phyloP scores from a whole-genome alignment of 1,140 invertebrate genomes.

The Pachypeltis micranthus region DNA sequence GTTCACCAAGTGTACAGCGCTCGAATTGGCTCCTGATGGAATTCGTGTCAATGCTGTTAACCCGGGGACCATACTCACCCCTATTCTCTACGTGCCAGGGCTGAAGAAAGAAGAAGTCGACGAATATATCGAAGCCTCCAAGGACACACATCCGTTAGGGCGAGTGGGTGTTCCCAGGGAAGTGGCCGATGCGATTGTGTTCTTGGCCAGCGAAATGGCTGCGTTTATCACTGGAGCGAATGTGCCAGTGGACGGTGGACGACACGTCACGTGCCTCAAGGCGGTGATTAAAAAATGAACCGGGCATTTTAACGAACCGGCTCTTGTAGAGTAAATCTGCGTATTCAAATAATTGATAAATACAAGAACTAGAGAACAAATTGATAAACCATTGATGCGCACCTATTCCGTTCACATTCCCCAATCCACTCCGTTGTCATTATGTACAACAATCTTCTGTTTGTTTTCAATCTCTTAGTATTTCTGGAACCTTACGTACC shows the following conservation, averaged over 20 bases:
- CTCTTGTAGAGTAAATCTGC: no score
- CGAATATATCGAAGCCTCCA: constrained; percentile 38
- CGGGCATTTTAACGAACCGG: no score
- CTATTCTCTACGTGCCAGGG: constrained; percentile 46
- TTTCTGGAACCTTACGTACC: no score
- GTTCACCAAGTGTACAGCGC: constrained; percentile 47
- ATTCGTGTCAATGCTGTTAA: constrained; percentile 37
- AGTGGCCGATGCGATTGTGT: constrained; percentile 38
- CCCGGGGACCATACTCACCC: constrained; percentile 49
- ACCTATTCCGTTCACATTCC: no score
- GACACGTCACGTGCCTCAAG: not conserved
- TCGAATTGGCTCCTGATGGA: constrained; percentile 37
- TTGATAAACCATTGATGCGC: no score
- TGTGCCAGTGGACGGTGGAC: constrained; percentile 35
- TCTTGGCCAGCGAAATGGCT: constrained; percentile 34
- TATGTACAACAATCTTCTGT: no score
- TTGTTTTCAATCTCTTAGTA: no score
- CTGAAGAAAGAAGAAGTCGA: constrained; percentile 44
- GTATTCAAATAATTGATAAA: no score
- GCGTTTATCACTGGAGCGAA: constrained; percentile 36
- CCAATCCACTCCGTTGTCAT: no score
- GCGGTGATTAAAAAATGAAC: no score
- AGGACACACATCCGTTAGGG: constrained; percentile 39
- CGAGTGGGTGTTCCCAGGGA: constrained; percentile 35
- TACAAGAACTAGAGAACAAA: no score